phyloP scores from a whole-genome alignment of 1,140 invertebrate species.

The Achroia grisella region DNA sequence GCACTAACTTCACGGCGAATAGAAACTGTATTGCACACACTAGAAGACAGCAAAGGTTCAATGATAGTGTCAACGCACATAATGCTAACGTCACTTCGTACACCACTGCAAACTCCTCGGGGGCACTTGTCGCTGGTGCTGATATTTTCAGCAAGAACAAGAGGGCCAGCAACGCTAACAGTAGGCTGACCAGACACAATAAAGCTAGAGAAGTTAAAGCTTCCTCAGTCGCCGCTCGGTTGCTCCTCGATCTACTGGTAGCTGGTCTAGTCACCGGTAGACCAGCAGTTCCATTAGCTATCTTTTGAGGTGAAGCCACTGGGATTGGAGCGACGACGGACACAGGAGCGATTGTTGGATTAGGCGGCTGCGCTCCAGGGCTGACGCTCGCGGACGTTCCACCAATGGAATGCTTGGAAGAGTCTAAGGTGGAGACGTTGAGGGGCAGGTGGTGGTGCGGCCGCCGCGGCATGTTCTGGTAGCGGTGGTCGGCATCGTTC shows the following conservation, averaged over 20 bases:
- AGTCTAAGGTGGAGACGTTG: conserved; percentile 80
- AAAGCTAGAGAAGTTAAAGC: conserved; percentile 89
- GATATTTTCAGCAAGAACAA: conserved; percentile 91
- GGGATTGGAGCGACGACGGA: conserved; percentile 44
- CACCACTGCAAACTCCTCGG: conserved; percentile 89
- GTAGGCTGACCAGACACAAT: conserved; percentile 87
- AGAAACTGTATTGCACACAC: conserved; percentile 96
- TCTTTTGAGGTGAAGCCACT: conserved; percentile 48
- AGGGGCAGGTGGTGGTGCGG: conserved; percentile 75
- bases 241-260: conserved; percentile 57
- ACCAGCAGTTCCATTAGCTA: conserved; percentile 68
- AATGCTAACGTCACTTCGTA: conserved; percentile 93
- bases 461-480: conserved; percentile 71
- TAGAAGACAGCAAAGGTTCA: conserved; percentile 92
- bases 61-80: conserved; percentile 88
- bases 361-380: conserved; percentile 56
- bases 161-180: conserved; percentile 87
- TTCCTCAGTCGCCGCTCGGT: conserved; percentile 80
- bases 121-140: conserved; percentile 75
- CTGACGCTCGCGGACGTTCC: conserved; percentile 74
- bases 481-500: conserved; percentile 66
- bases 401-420: conserved; percentile 83
- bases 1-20: conserved; percentile 92
- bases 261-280: conserved; percentile 55
- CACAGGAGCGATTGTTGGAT: conserved; percentile 24